Evolutionary conservation across 2,113 vertebrate genomes (phyloP).

Genomic region (Smithornis capensis): DNA sequence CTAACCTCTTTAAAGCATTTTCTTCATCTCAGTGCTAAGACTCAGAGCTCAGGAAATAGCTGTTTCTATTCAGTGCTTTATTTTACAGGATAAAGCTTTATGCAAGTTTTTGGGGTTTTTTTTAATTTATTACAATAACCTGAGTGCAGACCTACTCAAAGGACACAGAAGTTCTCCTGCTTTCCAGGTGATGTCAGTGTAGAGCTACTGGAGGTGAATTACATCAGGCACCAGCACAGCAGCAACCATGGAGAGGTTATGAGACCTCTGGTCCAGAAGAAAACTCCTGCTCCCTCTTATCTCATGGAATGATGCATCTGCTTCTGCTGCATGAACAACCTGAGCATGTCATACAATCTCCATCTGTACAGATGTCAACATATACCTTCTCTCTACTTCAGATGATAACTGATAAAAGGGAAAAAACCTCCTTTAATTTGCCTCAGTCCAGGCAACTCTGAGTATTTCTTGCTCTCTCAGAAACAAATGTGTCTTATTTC

Average conservation of each 20-base stretch:
- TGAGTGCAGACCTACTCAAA: background rate
- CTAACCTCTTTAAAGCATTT: background rate
- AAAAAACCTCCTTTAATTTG: background rate
- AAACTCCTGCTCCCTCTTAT: rapidly evolving
- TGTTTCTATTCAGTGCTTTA: background rate
- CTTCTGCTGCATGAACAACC: background rate
- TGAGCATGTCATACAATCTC: background rate
- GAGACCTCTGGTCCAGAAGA: background rate
- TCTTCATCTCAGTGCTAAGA: background rate
- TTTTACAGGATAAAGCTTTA: background rate
- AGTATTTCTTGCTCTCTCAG: background rate
- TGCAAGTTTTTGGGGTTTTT: background rate
- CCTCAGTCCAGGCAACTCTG: background rate
- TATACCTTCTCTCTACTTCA: background rate
- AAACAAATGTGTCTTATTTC: rapidly evolving
- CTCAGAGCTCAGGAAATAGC: background rate
- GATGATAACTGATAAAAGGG: background rate
- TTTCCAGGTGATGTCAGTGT: background rate
- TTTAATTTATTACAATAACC: background rate
- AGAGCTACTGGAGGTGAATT: background rate
- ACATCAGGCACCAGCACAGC: background rate
- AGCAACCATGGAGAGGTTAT: background rate
- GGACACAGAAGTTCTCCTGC: background rate
- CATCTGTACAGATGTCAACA: background rate
- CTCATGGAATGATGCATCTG: background rate